A percentile compares a stretch with the other conserved stretches of the same genome.
These are phyloP conservation scores for Hyposoter dolosus DNA, from an alignment of 2,888 invertebrate species.

Conservation along the genomic window DNA sequence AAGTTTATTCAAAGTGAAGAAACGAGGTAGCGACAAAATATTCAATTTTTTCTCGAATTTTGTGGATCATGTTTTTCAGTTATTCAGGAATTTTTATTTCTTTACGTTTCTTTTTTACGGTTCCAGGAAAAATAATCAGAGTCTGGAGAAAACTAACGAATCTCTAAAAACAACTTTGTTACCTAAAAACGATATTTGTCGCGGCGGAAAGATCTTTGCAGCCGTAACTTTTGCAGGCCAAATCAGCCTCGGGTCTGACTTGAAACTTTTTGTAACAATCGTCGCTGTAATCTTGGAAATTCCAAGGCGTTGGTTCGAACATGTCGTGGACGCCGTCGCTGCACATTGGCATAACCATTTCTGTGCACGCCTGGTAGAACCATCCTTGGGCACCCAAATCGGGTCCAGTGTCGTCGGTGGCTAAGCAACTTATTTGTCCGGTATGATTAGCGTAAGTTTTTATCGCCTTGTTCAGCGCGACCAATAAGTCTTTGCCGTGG, in stretches of 20 bases:
- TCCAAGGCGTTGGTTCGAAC: conserved; percentile 92
- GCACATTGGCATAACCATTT: conserved; percentile 99
- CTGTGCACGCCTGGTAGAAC: conserved; percentile 96
- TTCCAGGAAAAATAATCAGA: neutral
- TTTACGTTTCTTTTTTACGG: neutral
- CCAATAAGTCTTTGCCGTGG: conserved; percentile 75
- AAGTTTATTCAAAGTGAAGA: neutral
- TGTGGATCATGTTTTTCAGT: neutral
- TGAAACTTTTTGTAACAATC: conserved; percentile 90
- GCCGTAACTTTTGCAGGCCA: conserved; percentile 92
- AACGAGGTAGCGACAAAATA: neutral
- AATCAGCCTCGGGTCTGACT: conserved; percentile 88
- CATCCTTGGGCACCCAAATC: conserved; percentile 90
- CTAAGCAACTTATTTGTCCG: conserved; percentile 89
- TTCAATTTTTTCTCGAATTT: neutral
- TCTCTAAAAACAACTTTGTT: conserved; percentile 2
- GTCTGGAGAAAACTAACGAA: neutral
- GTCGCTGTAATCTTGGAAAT: conserved; percentile 88
- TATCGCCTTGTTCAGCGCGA: conserved; percentile 89
- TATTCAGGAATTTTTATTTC: neutral
- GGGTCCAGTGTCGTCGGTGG: conserved; percentile 87
- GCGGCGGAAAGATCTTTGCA: conserved; percentile 89
- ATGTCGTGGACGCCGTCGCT: conserved; percentile 91
- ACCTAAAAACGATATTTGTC: conserved; percentile 89
- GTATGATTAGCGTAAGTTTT: conserved; percentile 94